Percentiles rank a stretch among this genome's conserved stretches.
Evolutionary conservation across 2,113 vertebrate species (phyloP).

Genomic region (Copsychus sechellarum): DNA sequence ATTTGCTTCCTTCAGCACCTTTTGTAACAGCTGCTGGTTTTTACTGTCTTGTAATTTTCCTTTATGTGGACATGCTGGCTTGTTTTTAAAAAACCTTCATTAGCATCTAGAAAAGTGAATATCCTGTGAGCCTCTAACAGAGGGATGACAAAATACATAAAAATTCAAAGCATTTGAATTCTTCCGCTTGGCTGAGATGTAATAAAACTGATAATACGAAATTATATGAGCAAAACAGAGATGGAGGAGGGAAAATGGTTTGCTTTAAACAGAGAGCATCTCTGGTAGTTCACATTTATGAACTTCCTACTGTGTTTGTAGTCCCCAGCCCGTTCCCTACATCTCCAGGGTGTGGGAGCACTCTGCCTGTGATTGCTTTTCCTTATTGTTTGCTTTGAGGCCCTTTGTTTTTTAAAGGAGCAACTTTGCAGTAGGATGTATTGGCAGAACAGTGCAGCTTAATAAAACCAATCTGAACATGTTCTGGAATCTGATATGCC

Average conservation of each 20-base stretch:
- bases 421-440: not conserved
- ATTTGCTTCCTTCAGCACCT: not conserved
- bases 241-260: not conserved
- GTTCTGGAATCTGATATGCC: not conserved
- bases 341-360: not conserved
- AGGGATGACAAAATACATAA: not conserved
- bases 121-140: accelerated
- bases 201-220: not conserved
- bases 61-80: not conserved
- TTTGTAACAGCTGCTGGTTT: not conserved
- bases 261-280: not conserved
- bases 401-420: not conserved
- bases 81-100: not conserved
- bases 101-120: not conserved
- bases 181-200: not conserved
- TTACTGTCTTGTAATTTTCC: not conserved
- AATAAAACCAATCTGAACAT: not conserved
- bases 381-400: not conserved
- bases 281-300: not conserved
- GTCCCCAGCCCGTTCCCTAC: not conserved
- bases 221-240: not conserved
- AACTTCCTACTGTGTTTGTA: not conserved
- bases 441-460: not conserved
- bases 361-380: not conserved
- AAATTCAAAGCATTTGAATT: not conserved